A percentile compares a stretch with the other conserved stretches of the same genome.
Evolutionary conservation across 2,888 invertebrate genomes (phyloP).

Genomic region (Polymixis lichenea): DNA sequence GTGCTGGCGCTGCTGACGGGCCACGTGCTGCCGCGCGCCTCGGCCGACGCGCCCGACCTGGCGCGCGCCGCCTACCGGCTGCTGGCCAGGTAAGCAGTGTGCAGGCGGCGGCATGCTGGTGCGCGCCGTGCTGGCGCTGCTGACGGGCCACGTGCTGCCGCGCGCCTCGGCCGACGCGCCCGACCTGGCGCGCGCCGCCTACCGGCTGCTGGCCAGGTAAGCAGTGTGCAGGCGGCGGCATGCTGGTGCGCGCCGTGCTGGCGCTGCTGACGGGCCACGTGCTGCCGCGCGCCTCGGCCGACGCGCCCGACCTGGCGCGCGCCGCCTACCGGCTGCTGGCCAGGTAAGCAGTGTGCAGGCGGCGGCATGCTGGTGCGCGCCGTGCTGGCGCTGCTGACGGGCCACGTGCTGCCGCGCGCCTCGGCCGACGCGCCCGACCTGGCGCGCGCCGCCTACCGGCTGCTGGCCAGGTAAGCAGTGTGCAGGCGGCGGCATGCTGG

Average conservation of each 20-base stretch:
- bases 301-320: conserved; percentile 73
- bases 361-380: too few species aligned
- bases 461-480: too few species aligned
- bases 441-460: conserved; percentile 46
- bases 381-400: conserved; percentile 63
- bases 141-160: conserved; percentile 80
- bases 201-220: too few species aligned
- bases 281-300: conserved; percentile 21
- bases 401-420: conserved; percentile 80
- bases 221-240: too few species aligned
- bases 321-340: conserved; percentile 60
- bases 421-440: conserved; percentile 75
- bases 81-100: too few species aligned
- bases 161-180: conserved; percentile 72
- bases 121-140: too few species aligned
- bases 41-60: conserved; percentile 75
- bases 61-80: conserved; percentile 76
- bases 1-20: conserved; percentile 37
- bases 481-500: too few species aligned
- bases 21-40: conserved; percentile 77
- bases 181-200: conserved; percentile 70
- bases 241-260: too few species aligned
- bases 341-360: too few species aligned
- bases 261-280: too few species aligned
- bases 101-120: too few species aligned